Percentiles rank a stretch among this genome's conserved stretches.
Conservation (phyloP, 2,797 vertebrate genomes). For the Gastrophryne carolinensis region DNA sequence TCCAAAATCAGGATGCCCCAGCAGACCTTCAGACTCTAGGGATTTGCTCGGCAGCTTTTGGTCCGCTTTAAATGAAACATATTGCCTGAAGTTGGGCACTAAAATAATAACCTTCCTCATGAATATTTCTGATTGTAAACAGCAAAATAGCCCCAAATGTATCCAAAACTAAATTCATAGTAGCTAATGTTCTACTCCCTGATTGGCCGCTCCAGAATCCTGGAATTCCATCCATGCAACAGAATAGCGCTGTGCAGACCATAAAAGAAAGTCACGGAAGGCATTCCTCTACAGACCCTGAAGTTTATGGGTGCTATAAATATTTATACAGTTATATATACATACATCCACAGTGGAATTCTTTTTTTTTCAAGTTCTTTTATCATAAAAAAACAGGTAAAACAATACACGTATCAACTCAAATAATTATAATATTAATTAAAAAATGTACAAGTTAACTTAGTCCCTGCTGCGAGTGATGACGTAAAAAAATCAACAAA, state of each 20-base stretch:
- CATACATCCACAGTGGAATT: slow-evolving; percentile 48
- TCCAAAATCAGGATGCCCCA: no score
- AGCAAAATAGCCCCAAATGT: no score
- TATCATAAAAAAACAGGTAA: slow-evolving; percentile 50
- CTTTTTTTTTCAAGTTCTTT: slow-evolving; percentile 45
- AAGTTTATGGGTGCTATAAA: slow-evolving; percentile 53
- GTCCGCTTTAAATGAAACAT: no score
- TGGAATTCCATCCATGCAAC: no score
- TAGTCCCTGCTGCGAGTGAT: slow-evolving; percentile 52
- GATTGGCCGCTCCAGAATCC: no score
- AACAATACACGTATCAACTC: slow-evolving; percentile 46
- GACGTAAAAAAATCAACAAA: slow-evolving; percentile 45
- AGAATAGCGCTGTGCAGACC: neutral
- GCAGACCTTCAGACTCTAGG: no score
- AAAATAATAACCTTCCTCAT: no score
- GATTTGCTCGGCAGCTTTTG: no score
- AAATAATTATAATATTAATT: slow-evolving; percentile 52
- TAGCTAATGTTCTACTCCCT: no score
- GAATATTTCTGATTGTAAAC: no score
- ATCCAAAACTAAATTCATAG: no score
- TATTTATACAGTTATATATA: slow-evolving; percentile 49
- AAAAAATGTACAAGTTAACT: slow-evolving; percentile 55
- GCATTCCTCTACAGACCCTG: slow-evolving; percentile 42
- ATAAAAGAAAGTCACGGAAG: neutral
- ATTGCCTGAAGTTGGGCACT: no score